Percentiles rank a stretch among this genome's conserved stretches.
Evolutionary conservation across 2,797 vertebrate genomes (phyloP).

Genomic region (Tinamus major): DNA sequence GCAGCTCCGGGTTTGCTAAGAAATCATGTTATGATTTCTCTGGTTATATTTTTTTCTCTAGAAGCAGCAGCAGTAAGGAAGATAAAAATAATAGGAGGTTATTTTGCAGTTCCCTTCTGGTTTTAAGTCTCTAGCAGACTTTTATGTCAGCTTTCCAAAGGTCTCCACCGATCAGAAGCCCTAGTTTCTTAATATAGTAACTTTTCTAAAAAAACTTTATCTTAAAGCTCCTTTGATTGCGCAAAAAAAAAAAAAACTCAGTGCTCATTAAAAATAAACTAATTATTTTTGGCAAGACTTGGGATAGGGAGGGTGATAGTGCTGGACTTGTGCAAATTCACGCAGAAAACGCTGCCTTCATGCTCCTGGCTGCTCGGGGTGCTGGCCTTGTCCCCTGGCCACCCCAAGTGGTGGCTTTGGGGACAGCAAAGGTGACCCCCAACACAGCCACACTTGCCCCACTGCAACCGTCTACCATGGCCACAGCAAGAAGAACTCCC

Average conservation of each 20-base stretch:
- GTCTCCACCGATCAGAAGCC: neutral
- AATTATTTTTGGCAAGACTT: slow-evolving; percentile 21
- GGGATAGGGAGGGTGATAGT: neutral
- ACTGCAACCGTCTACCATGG: neutral
- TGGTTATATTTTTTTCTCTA: neutral
- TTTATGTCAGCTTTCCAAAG: neutral
- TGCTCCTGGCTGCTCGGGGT: neutral
- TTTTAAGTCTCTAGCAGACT: neutral
- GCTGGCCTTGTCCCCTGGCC: neutral
- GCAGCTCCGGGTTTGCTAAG: neutral
- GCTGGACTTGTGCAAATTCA: neutral
- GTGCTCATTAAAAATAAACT: slow-evolving; percentile 63
- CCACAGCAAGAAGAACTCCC: neutral
- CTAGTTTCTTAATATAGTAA: slow-evolving; percentile 59
- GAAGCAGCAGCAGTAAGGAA: neutral
- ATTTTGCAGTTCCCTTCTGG: neutral
- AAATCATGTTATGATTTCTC: too few relatives aligned
- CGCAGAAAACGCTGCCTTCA: neutral
- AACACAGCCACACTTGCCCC: neutral
- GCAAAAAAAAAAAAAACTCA: slow-evolving; percentile 13
- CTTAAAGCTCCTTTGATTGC: slow-evolving; percentile 47
- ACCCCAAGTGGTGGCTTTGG: neutral
- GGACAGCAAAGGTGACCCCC: neutral
- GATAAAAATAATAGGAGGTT: neutral
- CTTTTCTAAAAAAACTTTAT: slow-evolving; percentile 18